Conservation (phyloP, 2,888 invertebrate species). For the Sarcophaga caerulescens region DNA sequence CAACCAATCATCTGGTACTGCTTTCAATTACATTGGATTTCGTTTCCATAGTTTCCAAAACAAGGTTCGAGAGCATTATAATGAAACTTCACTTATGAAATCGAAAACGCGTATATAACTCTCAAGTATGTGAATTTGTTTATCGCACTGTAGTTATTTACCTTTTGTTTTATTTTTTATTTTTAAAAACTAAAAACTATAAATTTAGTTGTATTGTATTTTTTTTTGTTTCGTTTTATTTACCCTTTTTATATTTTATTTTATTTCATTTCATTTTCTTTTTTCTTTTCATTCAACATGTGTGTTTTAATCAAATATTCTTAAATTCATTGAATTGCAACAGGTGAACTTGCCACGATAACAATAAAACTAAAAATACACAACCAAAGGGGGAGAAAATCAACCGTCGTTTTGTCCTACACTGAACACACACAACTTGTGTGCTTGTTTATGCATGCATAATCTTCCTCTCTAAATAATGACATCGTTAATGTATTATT, state of each 20-base stretch:
- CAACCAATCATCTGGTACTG: no score
- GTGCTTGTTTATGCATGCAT: neutral
- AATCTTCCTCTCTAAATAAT: neutral
- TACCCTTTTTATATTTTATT: neutral
- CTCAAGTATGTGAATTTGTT: no score
- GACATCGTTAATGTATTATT: neutral
- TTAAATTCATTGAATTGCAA: constrained; percentile 64
- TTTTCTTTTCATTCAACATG: constrained; percentile 40
- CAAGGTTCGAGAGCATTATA: no score
- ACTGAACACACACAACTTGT: neutral
- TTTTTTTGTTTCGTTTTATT: neutral
- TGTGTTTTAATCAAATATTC: constrained; percentile 58
- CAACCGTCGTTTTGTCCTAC: neutral
- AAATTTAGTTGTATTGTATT: no score
- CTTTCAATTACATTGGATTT: no score
- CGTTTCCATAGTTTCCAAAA: no score
- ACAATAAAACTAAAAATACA: neutral
- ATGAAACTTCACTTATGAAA: no score
- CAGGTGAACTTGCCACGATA: constrained; percentile 54
- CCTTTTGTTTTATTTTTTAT: no score
- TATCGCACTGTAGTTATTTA: no score
- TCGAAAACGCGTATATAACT: no score
- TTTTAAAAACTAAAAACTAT: no score
- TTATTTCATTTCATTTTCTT: constrained; percentile 1
- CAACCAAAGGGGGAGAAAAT: neutral